Percentiles rank a stretch among this genome's conserved stretches.
These are phyloP conservation scores for Ceyx margarethae DNA, from an alignment of 2,113 vertebrate genomes.

Conservation along the genomic window DNA sequence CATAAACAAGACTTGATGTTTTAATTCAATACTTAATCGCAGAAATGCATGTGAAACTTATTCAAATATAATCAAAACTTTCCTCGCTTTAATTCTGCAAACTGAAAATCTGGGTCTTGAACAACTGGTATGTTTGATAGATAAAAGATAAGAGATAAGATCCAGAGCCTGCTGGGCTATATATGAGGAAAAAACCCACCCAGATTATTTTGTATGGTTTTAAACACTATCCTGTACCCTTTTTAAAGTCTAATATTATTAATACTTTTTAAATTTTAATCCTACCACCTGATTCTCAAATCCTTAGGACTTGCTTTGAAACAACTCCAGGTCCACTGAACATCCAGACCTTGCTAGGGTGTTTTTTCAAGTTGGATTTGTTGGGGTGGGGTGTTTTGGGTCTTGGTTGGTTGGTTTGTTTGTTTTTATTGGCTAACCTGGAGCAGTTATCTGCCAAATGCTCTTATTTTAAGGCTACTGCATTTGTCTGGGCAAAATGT, in stretches of 20 bases:
- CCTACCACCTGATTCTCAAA: neutral
- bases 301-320: neutral
- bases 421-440: neutral
- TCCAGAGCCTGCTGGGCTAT: neutral
- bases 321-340: neutral
- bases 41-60: neutral
- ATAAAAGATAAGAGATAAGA: neutral
- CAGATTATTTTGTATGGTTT: neutral
- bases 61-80: neutral
- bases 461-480: neutral
- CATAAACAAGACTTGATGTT: neutral
- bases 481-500: neutral
- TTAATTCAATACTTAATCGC: neutral
- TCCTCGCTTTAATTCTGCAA: neutral
- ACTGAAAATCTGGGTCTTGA: neutral
- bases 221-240: neutral
- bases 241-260: neutral
- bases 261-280: neutral
- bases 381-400: neutral
- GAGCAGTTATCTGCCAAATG: neutral
- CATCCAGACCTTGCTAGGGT: neutral
- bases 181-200: accelerated
- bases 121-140: neutral
- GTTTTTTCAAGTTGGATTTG: neutral
- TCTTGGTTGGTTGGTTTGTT: too few species aligned